Evolutionary conservation across 1,140 invertebrate genomes (phyloP).

Genomic region (Tetramorium simillimum): DNA sequence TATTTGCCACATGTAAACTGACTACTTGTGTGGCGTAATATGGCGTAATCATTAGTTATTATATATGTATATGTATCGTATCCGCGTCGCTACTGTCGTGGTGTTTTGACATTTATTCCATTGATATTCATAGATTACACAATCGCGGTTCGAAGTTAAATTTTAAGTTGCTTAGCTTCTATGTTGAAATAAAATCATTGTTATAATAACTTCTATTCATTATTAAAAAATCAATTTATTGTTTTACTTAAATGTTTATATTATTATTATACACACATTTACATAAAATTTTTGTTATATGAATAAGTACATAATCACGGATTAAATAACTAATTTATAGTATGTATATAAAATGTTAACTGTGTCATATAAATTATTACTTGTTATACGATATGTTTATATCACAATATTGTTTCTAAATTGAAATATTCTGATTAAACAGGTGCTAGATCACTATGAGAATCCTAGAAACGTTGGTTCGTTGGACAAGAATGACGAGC

Average conservation of each 20-base stretch:
- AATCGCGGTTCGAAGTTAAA: background rate
- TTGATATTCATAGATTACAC: background rate
- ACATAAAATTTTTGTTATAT: background rate
- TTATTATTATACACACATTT: background rate
- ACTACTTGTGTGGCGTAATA: background rate
- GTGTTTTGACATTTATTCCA: background rate
- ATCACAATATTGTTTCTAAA: background rate
- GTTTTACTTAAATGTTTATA: background rate
- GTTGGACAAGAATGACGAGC: constrained; percentile 97
- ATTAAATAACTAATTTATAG: background rate
- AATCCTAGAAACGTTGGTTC: constrained; percentile 99
- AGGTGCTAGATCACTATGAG: constrained; percentile 99
- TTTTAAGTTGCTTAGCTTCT: background rate
- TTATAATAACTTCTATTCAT: background rate
- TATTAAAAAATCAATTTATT: background rate
- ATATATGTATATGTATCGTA: background rate
- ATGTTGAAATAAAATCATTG: background rate
- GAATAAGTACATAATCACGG: background rate
- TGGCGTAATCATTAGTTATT: background rate
- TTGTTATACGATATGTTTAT: background rate
- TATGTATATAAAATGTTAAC: background rate
- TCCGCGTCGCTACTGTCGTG: background rate
- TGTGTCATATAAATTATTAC: background rate
- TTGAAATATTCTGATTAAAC: background rate
- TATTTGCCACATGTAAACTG: background rate